Conservation (phyloP, 2,113 vertebrate species). For the Cynoglossus semilaevis region DNA sequence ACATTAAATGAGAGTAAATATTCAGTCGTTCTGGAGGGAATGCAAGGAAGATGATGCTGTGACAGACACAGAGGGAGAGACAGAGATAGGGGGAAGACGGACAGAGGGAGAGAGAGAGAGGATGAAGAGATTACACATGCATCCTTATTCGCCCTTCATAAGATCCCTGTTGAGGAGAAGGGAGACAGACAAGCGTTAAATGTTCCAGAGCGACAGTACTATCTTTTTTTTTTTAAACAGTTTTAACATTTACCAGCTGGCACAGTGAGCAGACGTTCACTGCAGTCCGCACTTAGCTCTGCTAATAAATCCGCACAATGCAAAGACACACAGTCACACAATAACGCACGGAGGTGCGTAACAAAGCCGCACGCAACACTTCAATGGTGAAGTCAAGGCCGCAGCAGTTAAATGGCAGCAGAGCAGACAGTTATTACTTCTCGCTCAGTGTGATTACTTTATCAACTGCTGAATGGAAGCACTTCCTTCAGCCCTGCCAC, state of each 20-base stretch:
- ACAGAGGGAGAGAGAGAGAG: background rate
- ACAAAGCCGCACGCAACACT: constrained; percentile 31
- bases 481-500: constrained; percentile 23
- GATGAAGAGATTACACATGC: constrained; percentile 28
- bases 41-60: constrained; percentile 32
- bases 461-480: constrained; percentile 49
- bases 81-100: background rate
- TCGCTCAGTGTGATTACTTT: constrained; percentile 53
- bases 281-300: constrained; percentile 23
- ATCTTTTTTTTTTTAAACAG: constrained; percentile 28
- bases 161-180: constrained; percentile 36
- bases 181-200: constrained; percentile 50
- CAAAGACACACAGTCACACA: constrained; percentile 12
- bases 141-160: constrained; percentile 48
- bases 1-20: constrained; percentile 60
- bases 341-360: constrained; percentile 15
- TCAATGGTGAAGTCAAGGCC: constrained; percentile 63
- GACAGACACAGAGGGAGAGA: constrained; percentile 24
- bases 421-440: constrained; percentile 55
- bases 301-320: constrained; percentile 17
- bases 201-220: constrained; percentile 10
- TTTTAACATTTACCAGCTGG: constrained; percentile 50
- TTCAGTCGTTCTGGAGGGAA: constrained; percentile 50
- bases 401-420: constrained; percentile 43
- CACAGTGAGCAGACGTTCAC: constrained; percentile 44